phyloP scores from a whole-genome alignment of 2,113 vertebrate genomes.

The Gambusia holbrooki region DNA sequence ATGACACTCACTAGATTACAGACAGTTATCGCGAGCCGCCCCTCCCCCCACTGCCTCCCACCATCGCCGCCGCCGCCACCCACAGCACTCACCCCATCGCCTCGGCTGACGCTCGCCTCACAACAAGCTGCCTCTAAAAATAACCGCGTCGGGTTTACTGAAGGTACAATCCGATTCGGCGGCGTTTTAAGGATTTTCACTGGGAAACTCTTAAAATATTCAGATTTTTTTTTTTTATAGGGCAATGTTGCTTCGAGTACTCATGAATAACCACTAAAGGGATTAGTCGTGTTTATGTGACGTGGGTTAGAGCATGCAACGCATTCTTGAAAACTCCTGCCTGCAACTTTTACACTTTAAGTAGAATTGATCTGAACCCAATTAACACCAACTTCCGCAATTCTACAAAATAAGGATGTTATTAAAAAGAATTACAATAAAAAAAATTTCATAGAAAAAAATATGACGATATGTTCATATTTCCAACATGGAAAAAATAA shows the following conservation, averaged over 20 bases:
- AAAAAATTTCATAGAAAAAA: not conserved
- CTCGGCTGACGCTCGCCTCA: slow-evolving; percentile 22
- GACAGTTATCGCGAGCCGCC: slow-evolving; percentile 57
- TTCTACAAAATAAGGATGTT: not conserved
- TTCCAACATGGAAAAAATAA: not conserved
- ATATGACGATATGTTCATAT: not conserved
- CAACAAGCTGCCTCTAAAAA: slow-evolving; percentile 28
- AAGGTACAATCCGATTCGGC: slow-evolving; percentile 17
- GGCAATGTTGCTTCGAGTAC: not conserved
- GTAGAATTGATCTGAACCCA: not conserved
- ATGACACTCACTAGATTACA: slow-evolving; percentile 74
- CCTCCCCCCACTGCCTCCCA: slow-evolving; percentile 32
- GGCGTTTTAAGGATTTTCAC: slow-evolving; percentile 7
- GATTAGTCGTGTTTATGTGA: too few relatives aligned
- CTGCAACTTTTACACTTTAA: not conserved
- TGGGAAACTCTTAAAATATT: slow-evolving; percentile 11
- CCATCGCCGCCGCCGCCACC: slow-evolving; percentile 33
- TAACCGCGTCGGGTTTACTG: slow-evolving; percentile 28
- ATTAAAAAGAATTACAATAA: not conserved
- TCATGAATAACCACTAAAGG: too few relatives aligned
- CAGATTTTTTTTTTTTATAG: not conserved
- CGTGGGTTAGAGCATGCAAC: too few relatives aligned
- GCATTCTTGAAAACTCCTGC: not conserved
- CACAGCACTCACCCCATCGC: slow-evolving; percentile 27
- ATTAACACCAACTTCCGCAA: not conserved